Base-by-base conservation (phyloP, 2,888 invertebrate genomes). In the Phyllotreta cruciferae region DNA sequence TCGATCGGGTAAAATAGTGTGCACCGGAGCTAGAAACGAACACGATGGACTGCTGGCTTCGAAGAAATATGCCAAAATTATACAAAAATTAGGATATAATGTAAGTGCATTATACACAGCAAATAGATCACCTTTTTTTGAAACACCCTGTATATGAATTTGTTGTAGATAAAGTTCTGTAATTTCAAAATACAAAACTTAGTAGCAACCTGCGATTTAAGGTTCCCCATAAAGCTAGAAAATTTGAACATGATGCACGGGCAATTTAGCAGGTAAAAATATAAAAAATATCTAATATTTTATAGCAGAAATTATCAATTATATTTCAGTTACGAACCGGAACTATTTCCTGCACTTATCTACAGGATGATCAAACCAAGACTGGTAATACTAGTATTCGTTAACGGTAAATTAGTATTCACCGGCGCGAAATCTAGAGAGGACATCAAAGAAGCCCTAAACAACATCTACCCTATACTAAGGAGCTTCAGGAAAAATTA, bases 391-490 rank as follows among this genome's bases (percentile, higher is more conserved):
- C 84, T 99, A 8, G 98, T 99, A 80, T 99, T 99, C 84, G 98
- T 99, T 0, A 98, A 98, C 80, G 99, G 99, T 60, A 99, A 99
- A 87, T 90, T 99, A 70, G 98, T 99, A 1, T 90, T 99, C 67
- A 99, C 98, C 76, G 97, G 98, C 70, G 98, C 95, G 36, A 98
- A 98, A 83, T 90, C 91, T 52, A 86, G 96, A 70, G 87, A 88
- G 76, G 96, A 98, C 77, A 92, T 98, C 45, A 90, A 92, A 79
- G 96, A 97, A 78, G 95, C 98, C 10, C 85, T 98, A 73, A 93
- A 94, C 73, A 94, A 94, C 76, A 98, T 98, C 76, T 95, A 96
- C 81, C 97, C 97, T 0, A 96, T 97, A 77, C 82, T 98, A 70
- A 91, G 93, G 78, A 96, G 96, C 80, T 98, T 95, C 80, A 90